Evolutionary conservation across 1,140 invertebrate species (phyloP).

Genomic region (Atopsyche davidsoni): DNA sequence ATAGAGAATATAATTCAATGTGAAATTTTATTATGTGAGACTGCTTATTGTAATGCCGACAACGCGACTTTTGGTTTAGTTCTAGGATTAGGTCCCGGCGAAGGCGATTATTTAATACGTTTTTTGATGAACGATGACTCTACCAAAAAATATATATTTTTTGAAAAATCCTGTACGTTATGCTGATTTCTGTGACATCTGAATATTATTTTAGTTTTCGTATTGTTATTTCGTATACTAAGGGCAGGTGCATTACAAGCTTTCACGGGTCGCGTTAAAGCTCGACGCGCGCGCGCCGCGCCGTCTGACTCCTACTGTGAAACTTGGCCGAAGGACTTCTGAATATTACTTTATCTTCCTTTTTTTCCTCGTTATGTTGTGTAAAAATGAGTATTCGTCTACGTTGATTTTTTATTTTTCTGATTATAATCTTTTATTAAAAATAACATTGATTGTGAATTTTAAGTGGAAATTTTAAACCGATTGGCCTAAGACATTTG

Average conservation of each 20-base stretch:
- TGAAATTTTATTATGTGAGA: slow-evolving; percentile 32
- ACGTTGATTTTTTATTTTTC: no score
- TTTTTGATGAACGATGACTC: slow-evolving; percentile 15
- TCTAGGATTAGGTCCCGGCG: slow-evolving; percentile 15
- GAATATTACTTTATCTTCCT: no score
- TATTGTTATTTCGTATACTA: slow-evolving; percentile 14
- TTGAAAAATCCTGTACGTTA: slow-evolving; percentile 8
- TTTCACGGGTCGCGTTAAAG: no score
- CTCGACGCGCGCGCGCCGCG: no score
- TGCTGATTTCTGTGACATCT: not conserved
- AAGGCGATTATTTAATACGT: slow-evolving; percentile 11
- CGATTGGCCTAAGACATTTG: no score
- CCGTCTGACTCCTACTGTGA: no score
- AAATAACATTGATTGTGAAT: no score
- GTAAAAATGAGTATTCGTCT: no score
- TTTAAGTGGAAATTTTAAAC: no score
- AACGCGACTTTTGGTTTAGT: slow-evolving; percentile 24
- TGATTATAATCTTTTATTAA: no score
- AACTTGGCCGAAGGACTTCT: no score
- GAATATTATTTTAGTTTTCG: not conserved
- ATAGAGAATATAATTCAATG: slow-evolving; percentile 31
- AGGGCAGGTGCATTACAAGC: slow-evolving; percentile 27
- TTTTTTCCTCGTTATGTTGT: no score
- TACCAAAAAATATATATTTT: slow-evolving; percentile 17
- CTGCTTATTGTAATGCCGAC: slow-evolving; percentile 31